Percentiles rank a stretch among this genome's conserved stretches.
phyloP scores from a whole-genome alignment of 2,797 vertebrate genomes.

The Margarornis squamiger region DNA sequence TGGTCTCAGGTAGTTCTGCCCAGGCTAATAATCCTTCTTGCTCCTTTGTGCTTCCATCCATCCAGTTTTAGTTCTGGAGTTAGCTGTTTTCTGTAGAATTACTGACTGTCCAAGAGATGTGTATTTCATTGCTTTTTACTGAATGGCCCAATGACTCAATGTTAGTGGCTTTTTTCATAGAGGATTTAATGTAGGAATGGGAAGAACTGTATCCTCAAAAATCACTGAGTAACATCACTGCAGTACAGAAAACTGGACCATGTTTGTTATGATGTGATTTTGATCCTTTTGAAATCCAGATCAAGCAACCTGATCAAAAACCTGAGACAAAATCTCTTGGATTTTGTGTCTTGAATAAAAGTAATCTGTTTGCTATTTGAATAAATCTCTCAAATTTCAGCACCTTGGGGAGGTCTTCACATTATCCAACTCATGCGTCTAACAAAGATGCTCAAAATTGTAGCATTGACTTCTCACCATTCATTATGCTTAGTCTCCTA shows the following conservation, averaged over 20 bases:
- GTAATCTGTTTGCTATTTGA: neutral
- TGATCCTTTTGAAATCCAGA: neutral
- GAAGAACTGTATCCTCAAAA: neutral
- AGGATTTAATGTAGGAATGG: neutral
- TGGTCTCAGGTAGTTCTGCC: neutral
- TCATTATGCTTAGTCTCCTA: neutral
- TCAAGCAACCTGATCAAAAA: neutral
- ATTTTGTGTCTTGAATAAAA: neutral
- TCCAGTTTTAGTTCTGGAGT: neutral
- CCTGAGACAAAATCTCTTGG: too few species aligned
- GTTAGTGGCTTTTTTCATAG: neutral
- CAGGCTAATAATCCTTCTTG: neutral
- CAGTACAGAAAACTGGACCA: neutral
- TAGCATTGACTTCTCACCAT: neutral
- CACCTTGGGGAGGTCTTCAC: neutral
- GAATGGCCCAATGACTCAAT: neutral
- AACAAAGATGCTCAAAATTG: neutral
- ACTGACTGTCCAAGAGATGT: neutral
- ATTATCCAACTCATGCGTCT: neutral
- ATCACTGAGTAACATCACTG: neutral
- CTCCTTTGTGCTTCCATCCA: neutral
- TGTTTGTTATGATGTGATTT: neutral
- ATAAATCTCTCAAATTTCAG: neutral
- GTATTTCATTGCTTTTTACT: neutral
- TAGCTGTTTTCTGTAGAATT: neutral